Conservation (phyloP, 2,888 invertebrate genomes). For the Caprella mutica region DNA sequence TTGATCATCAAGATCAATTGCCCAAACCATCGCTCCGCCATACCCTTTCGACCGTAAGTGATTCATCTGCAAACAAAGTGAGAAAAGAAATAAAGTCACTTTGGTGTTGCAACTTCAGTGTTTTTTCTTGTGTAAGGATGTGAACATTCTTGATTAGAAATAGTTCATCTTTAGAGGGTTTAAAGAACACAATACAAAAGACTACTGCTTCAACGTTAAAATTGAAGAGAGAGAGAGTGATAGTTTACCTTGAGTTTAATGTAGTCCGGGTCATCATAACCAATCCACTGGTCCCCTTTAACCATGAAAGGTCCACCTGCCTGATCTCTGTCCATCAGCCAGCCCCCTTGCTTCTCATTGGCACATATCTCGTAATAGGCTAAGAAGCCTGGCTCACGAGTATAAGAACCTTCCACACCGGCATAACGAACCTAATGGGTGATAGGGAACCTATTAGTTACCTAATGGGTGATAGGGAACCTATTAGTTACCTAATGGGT, state of each 20-base stretch:
- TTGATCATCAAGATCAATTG: slow-evolving; percentile 39
- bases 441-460: not conserved
- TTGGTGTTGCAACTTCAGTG: too few relatives aligned
- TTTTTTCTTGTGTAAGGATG: too few relatives aligned
- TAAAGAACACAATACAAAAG: too few relatives aligned
- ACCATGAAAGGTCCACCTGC: slow-evolving; percentile 62
- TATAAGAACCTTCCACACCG: slow-evolving; percentile 28
- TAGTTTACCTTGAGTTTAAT: slow-evolving; percentile 54
- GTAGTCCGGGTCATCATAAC: slow-evolving; percentile 70
- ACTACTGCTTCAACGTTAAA: too few relatives aligned
- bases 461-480: too few relatives aligned
- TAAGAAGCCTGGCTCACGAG: slow-evolving; percentile 55
- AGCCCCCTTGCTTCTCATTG: slow-evolving; percentile 41
- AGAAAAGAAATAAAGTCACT: slow-evolving; percentile 7
- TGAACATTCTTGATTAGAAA: too few relatives aligned
- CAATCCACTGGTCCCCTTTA: slow-evolving; percentile 73
- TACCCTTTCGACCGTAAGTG: slow-evolving; percentile 41
- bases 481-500: too few relatives aligned
- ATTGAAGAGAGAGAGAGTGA: too few relatives aligned
- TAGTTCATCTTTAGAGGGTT: too few relatives aligned
- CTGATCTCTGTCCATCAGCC: slow-evolving; percentile 52
- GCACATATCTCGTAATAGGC: slow-evolving; percentile 66
- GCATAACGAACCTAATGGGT: slow-evolving; percentile 12
- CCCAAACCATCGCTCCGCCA: slow-evolving; percentile 40
- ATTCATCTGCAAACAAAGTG: slow-evolving; percentile 48